Base-by-base conservation (phyloP, 2,888 invertebrate genomes). In the Agrilus mali region DNA sequence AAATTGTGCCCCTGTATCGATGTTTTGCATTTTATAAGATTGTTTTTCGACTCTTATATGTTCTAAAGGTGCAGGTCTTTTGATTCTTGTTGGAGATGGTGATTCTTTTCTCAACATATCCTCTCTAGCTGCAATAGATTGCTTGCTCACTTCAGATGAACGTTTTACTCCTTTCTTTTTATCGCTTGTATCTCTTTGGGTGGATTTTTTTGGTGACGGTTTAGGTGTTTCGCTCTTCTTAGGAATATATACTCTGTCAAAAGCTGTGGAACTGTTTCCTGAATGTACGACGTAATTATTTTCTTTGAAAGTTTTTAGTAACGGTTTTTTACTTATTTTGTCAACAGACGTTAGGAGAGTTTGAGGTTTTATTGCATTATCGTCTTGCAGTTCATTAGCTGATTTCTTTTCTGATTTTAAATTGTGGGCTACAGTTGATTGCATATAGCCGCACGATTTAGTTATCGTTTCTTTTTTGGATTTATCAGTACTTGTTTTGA, bases 351-450 rank as follows among this genome's bases (percentile, higher is more conserved):
- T 27, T 27, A 27, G 27, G 3, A 27, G 27, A 27, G 27, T 34
- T 8, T 33, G 17, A 41, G 14, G 39, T 38, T 41, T 49, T 17
- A 32, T 36, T 40, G 38, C 12, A 20, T 5, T 20, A 7, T 36
- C 13, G 40, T 41, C 49, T 48, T 1, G 46, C 39, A 6, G 45
- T 40, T 38, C 50, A 48, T 14, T 48, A 46, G 35, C 41, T 41
- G 33, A 44, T 54, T 35, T 41, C 46, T 48, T 57, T 66, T 10
- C 69, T 72, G 35, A 70, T 66, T 56, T 74, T 58, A 74, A 65
- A 54, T 70, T 70, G 49, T 74, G 63, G 1, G 77, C 74, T 35
- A 77, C 55, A 17, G 77, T 77, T 1, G 76, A 75, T 49, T 72
- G 72, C 77, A 77, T 77, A 50, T 77, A 77, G 36, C 75, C 71